Percentiles rank a stretch among this genome's conserved stretches.
These are phyloP conservation scores for Sarcophilus harrisii DNA, from an alignment of 2,797 vertebrate genomes.

Conservation along the genomic window DNA sequence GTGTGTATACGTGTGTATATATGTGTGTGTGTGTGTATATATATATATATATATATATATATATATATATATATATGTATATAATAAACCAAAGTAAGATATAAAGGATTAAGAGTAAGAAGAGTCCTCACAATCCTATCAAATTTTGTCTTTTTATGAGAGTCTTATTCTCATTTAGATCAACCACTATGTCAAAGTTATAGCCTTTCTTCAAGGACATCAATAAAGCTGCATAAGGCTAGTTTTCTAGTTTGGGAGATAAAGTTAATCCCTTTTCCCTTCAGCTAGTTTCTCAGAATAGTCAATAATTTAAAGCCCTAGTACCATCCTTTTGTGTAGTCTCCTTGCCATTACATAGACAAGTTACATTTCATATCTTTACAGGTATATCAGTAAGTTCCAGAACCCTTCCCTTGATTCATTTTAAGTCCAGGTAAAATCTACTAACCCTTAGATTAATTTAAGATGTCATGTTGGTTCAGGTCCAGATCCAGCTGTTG, in stretches of 20 bases:
- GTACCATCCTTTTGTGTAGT: neutral
- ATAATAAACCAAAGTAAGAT: neutral
- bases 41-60: too few relatives aligned
- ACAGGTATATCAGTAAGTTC: neutral
- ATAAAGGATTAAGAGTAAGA: neutral
- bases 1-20: too few relatives aligned
- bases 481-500: neutral
- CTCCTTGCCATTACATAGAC: neutral
- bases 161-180: neutral
- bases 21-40: too few relatives aligned
- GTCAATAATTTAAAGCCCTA: neutral
- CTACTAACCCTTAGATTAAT: neutral
- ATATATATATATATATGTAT: too few relatives aligned
- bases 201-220: neutral
- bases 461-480: neutral
- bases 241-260: neutral
- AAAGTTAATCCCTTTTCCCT: neutral
- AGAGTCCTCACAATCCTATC: neutral
- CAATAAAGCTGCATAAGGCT: neutral
- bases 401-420: neutral
- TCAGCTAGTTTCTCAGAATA: neutral
- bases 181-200: neutral
- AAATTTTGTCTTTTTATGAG: neutral
- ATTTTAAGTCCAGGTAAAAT: neutral
- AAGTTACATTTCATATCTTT: neutral